Conservation (phyloP, 2,888 invertebrate species). For the Sarcophaga carnaria region DNA sequence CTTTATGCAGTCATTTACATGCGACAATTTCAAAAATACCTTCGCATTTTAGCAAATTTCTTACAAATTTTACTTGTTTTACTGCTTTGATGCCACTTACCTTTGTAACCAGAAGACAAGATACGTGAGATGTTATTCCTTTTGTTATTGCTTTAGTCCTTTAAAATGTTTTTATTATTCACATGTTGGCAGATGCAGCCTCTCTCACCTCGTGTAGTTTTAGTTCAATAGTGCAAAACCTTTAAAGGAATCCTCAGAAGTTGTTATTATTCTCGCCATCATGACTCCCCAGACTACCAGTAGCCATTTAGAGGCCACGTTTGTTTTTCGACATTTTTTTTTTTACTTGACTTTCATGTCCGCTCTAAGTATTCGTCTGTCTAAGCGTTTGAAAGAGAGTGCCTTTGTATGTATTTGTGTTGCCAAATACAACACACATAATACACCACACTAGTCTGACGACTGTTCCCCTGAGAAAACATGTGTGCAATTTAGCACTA, state of each 20-base stretch:
- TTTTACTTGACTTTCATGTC: conserved; percentile 43
- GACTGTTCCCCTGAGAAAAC: conserved; percentile 72
- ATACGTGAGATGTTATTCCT: neutral
- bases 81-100: neutral
- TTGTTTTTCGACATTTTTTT: conserved; percentile 11
- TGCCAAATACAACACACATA: conserved; percentile 34
- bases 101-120: neutral
- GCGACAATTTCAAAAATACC: conserved; percentile 1
- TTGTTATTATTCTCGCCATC: conserved; percentile 64
- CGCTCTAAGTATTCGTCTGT: conserved; percentile 29
- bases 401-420: conserved; percentile 8
- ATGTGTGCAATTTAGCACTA: conserved; percentile 78
- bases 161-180: conserved; percentile 1
- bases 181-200: neutral
- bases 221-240: conserved; percentile 55
- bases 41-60: conserved; percentile 15
- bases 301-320: conserved; percentile 51
- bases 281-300: conserved; percentile 59
- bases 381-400: conserved; percentile 18
- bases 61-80: neutral
- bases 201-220: neutral
- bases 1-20: conserved; percentile 15
- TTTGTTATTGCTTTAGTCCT: neutral
- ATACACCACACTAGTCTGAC: conserved; percentile 23
- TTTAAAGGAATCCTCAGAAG: conserved; percentile 39